Conservation (phyloP, 2,113 vertebrate genomes). For the Heterocephalus glaber region DNA sequence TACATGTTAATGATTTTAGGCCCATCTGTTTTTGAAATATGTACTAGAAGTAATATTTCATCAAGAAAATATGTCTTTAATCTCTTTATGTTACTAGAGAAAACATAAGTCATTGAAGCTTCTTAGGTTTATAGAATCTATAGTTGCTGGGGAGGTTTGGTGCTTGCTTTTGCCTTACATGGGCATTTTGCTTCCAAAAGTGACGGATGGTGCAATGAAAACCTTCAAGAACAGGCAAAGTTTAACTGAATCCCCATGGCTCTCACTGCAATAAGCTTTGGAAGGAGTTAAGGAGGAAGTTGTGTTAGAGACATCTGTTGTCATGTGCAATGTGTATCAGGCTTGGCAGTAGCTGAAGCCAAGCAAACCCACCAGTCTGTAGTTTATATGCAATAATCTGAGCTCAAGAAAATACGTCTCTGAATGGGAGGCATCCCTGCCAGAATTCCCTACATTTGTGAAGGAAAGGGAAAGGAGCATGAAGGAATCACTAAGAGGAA, state of each 20-base stretch:
- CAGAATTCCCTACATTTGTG: background rate
- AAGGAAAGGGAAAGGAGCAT: background rate
- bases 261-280: background rate
- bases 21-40: background rate
- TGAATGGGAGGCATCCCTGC: background rate
- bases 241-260: background rate
- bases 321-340: background rate
- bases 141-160: background rate
- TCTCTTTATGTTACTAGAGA: background rate
- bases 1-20: background rate
- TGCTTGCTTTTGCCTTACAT: background rate
- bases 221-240: background rate
- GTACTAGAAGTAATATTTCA: background rate
- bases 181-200: constrained; percentile 28
- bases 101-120: background rate
- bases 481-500: background rate
- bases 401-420: constrained; percentile 30
- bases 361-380: background rate
- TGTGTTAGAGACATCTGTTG: constrained; percentile 25
- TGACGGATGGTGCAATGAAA: background rate
- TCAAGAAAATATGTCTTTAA: background rate
- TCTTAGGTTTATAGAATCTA: background rate
- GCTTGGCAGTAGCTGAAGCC: constrained; percentile 27
- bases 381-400: constrained; percentile 29
- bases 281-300: background rate